Base-by-base conservation (phyloP, 2,113 vertebrate species). In the Monopterus albus region DNA sequence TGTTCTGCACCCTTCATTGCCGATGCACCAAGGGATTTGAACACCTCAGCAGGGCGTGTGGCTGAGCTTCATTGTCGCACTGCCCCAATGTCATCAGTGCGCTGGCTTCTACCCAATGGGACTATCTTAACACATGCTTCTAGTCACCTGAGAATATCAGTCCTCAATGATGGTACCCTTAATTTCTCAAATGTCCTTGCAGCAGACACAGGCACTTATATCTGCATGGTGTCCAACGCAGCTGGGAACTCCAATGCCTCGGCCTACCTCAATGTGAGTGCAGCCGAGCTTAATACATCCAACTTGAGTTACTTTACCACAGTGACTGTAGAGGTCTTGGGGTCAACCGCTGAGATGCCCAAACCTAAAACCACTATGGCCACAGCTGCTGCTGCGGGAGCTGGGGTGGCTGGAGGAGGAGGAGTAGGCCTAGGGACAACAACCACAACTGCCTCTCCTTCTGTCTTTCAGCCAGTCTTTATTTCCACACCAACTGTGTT, bases 221-320 rank as follows among this genome's bases (percentile, higher is more conserved):
- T 96, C 45, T 99, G 98, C 93, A 99, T 98, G 96, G 97, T 98
- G 71, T 96, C 97, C 87, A 99, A 99, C 2, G 95, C 96, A 89
- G 97, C 96, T 0, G 98, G 98, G 25, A 96, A 96, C 88, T 96
- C 97, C 73, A 98, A 98, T 2, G 97, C 98, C 80, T 98, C 98
- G 66, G 97, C 98, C 84, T 98, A 96, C 92, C 95, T 99, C 88
- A 98, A 98, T 11, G 98, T 99, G 77, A 99, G 95, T 86, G 94
- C 95, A 45, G 96, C 97, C 55, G 97, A 99, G 91, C 95, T 98
- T 60, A 98, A 98, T 90, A 98, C 98, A 10, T 97, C 97, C 85
- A 97, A 97, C 90, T 94, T 97, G 82, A 98, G 96, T 91, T 99
- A 98, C 93, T 98, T 99, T 83, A 98, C 96, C 75, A 98, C 98